These are phyloP conservation scores for Phaethon lepturus DNA, from an alignment of 2,113 vertebrate species.

Conservation along the genomic window DNA sequence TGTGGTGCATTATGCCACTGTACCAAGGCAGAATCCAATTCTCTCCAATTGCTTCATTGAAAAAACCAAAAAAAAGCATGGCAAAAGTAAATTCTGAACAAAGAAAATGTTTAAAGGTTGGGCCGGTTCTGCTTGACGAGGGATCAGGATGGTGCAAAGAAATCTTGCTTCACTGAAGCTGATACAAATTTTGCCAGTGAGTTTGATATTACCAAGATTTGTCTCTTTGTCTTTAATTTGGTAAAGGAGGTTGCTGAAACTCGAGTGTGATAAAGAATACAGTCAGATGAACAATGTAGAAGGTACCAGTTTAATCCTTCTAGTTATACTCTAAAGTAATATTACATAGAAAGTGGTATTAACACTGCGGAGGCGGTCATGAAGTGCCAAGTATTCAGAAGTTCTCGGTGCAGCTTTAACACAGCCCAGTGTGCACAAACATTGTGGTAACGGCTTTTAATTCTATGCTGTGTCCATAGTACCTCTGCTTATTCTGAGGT, in stretches of 20 bases:
- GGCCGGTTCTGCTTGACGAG: not conserved
- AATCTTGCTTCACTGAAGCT: not conserved
- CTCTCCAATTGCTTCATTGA: not conserved
- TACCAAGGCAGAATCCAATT: not conserved
- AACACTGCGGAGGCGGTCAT: not conserved
- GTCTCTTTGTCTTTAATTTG: not conserved
- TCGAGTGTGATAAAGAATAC: not conserved
- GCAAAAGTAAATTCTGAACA: not conserved
- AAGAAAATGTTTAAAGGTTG: not conserved
- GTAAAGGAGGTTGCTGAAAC: not conserved
- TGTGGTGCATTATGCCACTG: not conserved
- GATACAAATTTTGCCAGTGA: not conserved
- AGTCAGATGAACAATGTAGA: not conserved
- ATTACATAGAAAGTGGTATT: not conserved
- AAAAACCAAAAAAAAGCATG: not conserved
- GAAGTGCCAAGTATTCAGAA: not conserved
- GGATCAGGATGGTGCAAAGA: not conserved
- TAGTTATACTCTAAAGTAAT: not conserved
- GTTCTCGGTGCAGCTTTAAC: not conserved
- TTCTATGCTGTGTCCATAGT: not conserved
- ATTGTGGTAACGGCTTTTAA: not conserved
- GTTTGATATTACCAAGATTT: not conserved
- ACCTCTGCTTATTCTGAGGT: not conserved
- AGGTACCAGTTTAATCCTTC: not conserved
- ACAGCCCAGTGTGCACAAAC: not conserved